Conservation (phyloP, 2,797 vertebrate genomes). For the Linurgus olivaceus region DNA sequence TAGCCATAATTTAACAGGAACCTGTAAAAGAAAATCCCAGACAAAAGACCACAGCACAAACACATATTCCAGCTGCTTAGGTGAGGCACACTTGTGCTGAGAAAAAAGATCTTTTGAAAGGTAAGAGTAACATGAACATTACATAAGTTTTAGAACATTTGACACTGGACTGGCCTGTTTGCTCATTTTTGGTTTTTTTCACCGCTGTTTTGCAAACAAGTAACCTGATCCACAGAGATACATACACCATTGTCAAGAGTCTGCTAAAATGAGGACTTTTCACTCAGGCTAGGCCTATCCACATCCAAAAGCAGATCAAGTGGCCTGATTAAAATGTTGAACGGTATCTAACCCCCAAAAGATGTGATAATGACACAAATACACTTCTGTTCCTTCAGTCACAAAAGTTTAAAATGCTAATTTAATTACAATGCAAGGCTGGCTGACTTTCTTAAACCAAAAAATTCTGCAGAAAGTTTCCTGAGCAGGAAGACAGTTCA, state of each 20-base stretch:
- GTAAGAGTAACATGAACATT: not conserved
- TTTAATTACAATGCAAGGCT: slow-evolving; percentile 48
- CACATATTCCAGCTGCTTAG: not conserved
- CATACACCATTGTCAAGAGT: not conserved
- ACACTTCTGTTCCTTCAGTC: not conserved
- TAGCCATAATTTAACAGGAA: not conserved
- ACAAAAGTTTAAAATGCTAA: slow-evolving; percentile 37
- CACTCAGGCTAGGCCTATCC: not conserved
- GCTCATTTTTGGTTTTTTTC: not conserved
- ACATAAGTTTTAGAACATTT: not conserved
- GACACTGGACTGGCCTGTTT: not conserved
- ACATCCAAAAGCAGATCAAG: not conserved
- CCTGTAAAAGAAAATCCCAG: not conserved
- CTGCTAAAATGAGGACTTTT: not conserved
- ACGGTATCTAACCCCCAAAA: not conserved
- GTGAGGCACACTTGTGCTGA: not conserved
- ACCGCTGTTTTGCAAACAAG: slow-evolving; percentile 1
- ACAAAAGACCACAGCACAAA: not conserved
- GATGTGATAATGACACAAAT: slow-evolving; percentile 53
- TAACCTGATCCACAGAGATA: not conserved
- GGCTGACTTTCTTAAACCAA: slow-evolving; percentile 44
- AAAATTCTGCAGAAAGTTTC: slow-evolving; percentile 42
- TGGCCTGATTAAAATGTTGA: not conserved
- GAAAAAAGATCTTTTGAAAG: not conserved
- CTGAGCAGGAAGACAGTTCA: slow-evolving; percentile 43